Percentiles rank a stretch among this genome's conserved stretches.
These are phyloP conservation scores for Umimayanthus chanpuru DNA, from an alignment of 92 coral and sea anemone genomes.

Conservation along the genomic window DNA sequence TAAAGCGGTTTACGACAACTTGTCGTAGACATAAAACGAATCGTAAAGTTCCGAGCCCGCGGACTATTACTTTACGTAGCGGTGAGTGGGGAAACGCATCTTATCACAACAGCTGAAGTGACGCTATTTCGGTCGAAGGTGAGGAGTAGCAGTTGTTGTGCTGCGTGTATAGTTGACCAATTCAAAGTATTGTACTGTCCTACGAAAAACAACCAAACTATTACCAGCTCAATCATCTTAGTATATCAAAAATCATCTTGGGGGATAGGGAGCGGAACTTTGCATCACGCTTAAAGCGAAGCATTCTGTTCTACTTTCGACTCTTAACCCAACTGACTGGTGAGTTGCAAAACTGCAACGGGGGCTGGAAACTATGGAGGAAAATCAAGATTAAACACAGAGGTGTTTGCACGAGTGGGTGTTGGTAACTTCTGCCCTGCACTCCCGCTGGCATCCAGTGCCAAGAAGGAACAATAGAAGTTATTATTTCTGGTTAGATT, in stretches of 20 bases:
- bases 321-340: neutral
- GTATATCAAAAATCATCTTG: no score
- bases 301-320: neutral
- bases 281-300: no score
- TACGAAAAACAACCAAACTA: neutral
- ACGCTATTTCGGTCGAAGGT: neutral
- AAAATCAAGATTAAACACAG: neutral
- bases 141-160: neutral
- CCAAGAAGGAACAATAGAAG: slow-evolving; percentile 14
- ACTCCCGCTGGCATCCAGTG: slow-evolving; percentile 43
- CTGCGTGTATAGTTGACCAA: neutral
- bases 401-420: neutral
- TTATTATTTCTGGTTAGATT: neutral
- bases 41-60: slow-evolving; percentile 9
- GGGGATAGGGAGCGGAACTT: neutral
- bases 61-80: neutral
- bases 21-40: neutral
- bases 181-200: neutral
- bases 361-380: neutral
- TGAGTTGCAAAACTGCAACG: neutral
- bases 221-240: no score
- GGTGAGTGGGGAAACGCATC: neutral
- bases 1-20: neutral
- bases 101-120: neutral
- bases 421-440: slow-evolving; percentile 37